Base-by-base conservation (phyloP, 2,113 vertebrate genomes). In the Pitta sordida region DNA sequence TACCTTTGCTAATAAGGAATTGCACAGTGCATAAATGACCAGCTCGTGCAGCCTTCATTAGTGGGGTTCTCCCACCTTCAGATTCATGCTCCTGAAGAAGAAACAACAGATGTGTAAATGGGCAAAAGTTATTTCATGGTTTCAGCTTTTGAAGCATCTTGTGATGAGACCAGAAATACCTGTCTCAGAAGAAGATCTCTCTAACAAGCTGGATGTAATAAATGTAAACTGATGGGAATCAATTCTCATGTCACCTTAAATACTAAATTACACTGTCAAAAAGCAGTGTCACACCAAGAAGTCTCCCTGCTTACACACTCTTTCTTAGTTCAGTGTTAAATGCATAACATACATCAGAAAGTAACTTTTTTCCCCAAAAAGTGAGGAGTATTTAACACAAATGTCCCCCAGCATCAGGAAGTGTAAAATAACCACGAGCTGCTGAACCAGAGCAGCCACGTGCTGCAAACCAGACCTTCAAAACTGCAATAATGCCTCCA, bases 1-100 rank as follows among this genome's bases (percentile, higher is more conserved):
- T 97, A 98, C 99, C 99, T 99, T 99, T 99, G 98, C 99, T 99
- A 97, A 99, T 99, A 86, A 99, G 98, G 97, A 99, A 99, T 96
- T 99, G 99, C 86, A 99, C 99, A 79, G 99, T 99, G 92, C 99
- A 99, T 84, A 99, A 98, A 97, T 99, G 99, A 93, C 99, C 99
- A 49, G 99, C 99, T 98, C 99, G 98, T 9, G 99, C 99, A 93
- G 99, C 99, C 97, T 99, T 99, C 99, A 99, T 99, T 69, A 99
- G 97, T 68, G 99, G 99, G 43, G 99, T 99, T 95, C 99, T 98
- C 49, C 99, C 99, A 83, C 99, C 99, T 98, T 99, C 99, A 83
- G 99, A 99, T 98, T 99, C 99, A 30, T 99, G 99, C 69, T 99
- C 99, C 99, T 99, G 44, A 74, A 83, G 77, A 92, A 95, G 71